Evolutionary conservation across 2,888 invertebrate species (phyloP).

Genomic region (Anticlea derivata): DNA sequence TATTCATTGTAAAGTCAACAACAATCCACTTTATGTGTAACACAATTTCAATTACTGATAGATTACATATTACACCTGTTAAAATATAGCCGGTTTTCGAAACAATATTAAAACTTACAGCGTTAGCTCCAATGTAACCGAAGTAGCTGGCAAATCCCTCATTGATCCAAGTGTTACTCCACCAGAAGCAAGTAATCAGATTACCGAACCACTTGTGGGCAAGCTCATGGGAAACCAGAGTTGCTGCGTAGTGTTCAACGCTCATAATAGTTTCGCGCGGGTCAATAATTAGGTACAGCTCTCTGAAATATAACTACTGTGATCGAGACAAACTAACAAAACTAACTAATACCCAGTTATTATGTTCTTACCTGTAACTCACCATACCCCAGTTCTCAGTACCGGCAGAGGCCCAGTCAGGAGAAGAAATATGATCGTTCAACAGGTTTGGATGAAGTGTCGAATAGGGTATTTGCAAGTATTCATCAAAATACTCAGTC

Average conservation of each 20-base stretch:
- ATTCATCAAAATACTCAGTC: constrained; percentile 67
- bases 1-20: no score
- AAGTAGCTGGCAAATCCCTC: constrained; percentile 89
- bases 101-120: constrained; percentile 47
- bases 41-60: no score
- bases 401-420: constrained; percentile 78
- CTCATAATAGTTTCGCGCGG: constrained; percentile 67
- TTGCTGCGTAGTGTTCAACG: constrained; percentile 75
- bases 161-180: constrained; percentile 89
- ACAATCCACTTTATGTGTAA: no score
- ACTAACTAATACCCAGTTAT: no score
- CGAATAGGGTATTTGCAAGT: constrained; percentile 65
- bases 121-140: constrained; percentile 83
- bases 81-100: no score
- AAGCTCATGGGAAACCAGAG: constrained; percentile 83
- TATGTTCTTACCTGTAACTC: constrained; percentile 67
- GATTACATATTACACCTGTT: no score
- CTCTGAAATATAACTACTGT: constrained; percentile 54
- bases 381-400: constrained; percentile 82
- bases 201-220: constrained; percentile 93
- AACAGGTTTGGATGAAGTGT: constrained; percentile 59
- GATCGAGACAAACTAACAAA: no score
- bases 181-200: constrained; percentile 88
- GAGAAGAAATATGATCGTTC: constrained; percentile 74
- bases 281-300: constrained; percentile 65